Percentiles rank a stretch among this genome's conserved stretches.
These are phyloP conservation scores for Mythimna pallens DNA, from an alignment of 2,888 invertebrate species.

Conservation along the genomic window DNA sequence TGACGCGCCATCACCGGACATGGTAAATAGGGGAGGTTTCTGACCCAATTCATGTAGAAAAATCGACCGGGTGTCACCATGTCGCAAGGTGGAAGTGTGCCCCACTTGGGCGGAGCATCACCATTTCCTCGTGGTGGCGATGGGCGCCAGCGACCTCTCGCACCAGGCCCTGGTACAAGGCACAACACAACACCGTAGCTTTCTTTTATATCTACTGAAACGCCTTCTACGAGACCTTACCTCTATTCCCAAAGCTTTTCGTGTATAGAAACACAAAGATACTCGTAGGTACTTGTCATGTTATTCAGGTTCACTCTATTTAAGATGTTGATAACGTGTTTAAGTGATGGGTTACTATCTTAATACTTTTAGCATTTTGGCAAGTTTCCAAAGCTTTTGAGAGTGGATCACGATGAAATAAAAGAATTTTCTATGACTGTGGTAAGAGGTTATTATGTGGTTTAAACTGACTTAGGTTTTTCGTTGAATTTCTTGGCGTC, in stretches of 20 bases:
- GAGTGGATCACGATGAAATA: slow-evolving; percentile 20
- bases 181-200: no score
- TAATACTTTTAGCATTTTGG: slow-evolving; percentile 37
- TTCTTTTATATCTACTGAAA: background rate
- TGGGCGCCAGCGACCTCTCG: no score
- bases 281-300: slow-evolving; percentile 35
- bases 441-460: slow-evolving; percentile 15
- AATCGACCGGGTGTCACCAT: no score
- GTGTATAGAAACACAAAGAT: slow-evolving; percentile 25
- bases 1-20: no score
- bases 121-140: no score
- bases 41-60: no score
- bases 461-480: background rate
- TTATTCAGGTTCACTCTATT: slow-evolving; percentile 46
- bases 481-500: no score
- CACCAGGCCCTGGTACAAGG: no score
- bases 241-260: background rate
- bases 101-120: no score
- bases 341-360: slow-evolving; percentile 35
- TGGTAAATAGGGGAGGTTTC: no score
- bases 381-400: slow-evolving; percentile 26
- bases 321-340: slow-evolving; percentile 47
- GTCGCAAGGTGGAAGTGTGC: no score
- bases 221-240: slow-evolving; percentile 1
- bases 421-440: slow-evolving; percentile 8